Conservation (phyloP, 2,797 vertebrate species). For the Cyclopterus lumpus region DNA sequence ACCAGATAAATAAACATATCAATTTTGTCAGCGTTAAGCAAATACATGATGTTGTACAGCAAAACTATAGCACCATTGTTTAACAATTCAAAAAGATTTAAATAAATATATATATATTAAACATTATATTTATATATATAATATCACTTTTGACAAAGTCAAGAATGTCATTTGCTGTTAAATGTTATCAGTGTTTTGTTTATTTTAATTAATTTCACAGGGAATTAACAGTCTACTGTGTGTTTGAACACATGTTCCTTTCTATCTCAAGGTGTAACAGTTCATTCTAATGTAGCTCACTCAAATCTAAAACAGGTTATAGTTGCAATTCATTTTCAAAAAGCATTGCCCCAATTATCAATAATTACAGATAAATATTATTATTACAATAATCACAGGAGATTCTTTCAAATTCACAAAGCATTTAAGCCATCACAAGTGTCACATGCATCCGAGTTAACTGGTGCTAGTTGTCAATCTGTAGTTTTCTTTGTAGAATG, state of each 20-base stretch:
- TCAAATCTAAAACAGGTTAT: not conserved
- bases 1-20: no score
- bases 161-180: not conserved
- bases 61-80: not conserved
- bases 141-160: no score
- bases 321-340: not conserved
- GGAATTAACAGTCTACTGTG: not conserved
- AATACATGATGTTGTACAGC: not conserved
- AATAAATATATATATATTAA: no score
- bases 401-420: constrained; percentile 7
- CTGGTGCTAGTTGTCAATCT: not conserved
- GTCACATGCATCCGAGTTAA: not conserved
- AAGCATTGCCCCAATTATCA: not conserved
- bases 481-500: not conserved
- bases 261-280: not conserved
- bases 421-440: not conserved
- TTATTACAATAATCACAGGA: not conserved
- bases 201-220: not conserved
- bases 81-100: not conserved
- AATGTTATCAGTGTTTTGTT: not conserved
- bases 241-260: not conserved
- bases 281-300: not conserved
- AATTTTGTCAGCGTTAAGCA: not conserved
- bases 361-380: not conserved
- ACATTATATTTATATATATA: no score